Evolutionary conservation across 2,888 invertebrate genomes (phyloP), one percentile per base, ranked within the genome.

Genomic region (Tachina fera): DNA sequence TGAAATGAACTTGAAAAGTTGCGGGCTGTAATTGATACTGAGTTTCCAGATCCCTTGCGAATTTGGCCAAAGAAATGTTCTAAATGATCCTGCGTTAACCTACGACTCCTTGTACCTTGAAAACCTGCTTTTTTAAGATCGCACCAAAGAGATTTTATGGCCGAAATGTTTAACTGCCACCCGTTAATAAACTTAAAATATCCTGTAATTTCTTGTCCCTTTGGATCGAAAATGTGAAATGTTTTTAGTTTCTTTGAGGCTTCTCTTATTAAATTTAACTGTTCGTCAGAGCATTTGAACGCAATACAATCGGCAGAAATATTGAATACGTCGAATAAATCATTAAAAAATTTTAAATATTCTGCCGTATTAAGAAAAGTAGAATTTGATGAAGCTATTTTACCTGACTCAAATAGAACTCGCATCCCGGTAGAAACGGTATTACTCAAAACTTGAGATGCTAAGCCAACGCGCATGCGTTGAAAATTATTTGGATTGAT

Each of bases 281-380:
- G 56, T 47, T 70, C 63, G 19, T 60, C n/a, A 63, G 71, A 70
- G 51, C 16, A 22, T 1, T 14, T 41, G 13, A 63, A 79, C n/a
- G 16, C 22, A 22, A 22, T 22, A 22, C 22, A 22, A 22, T 22
- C 22, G 22, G 22, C 22, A 22, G n/a, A 22, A 22, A 22, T 22
- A 9, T 53, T 61, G 1, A 49, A 49, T 13, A 61, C 56, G 16
- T 70, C 74, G 19, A 78, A 78, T 11, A 78, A 53, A 43, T 53
- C 61, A 47, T 83, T 74, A 49, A 83, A 45, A 78, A 74, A 78
- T 22, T 58, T 60, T 58, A 45, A 51, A 78, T 51, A 74, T 49
- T 78, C 61, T 11, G 74, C 65, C 4, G 78, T 83, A 45, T 78
- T 74, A 1, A 60, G 14, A 41, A 74, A 72, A 11, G 51, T 72